Percentiles rank a stretch among this genome's conserved stretches.
These are phyloP conservation scores for Heliconius aoede DNA, from an alignment of 2,888 invertebrate species.

Conservation along the genomic window DNA sequence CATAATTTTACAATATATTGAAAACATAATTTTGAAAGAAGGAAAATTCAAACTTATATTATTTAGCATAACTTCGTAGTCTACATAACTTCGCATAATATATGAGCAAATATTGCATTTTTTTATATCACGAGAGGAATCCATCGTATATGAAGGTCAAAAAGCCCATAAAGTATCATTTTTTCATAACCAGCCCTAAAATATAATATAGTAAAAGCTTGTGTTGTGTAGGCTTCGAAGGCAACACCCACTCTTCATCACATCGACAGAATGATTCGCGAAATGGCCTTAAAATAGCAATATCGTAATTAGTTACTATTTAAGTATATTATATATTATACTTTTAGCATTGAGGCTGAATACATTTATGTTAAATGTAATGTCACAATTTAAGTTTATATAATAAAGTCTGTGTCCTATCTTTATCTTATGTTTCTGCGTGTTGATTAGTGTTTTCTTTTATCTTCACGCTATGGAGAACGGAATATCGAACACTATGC, in stretches of 20 bases:
- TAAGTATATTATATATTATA: neutral
- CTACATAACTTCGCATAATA: neutral
- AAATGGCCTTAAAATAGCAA: constrained; percentile 19
- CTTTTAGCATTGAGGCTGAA: neutral
- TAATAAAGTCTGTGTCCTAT: no score
- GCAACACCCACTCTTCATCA: constrained; percentile 22
- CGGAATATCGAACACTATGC: no score
- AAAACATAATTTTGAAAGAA: neutral
- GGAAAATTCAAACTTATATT: neutral
- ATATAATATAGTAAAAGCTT: constrained; percentile 13
- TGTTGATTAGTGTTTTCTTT: no score
- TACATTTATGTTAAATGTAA: neutral
- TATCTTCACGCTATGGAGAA: no score
- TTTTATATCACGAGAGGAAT: neutral
- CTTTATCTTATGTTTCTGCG: no score
- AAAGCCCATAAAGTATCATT: neutral
- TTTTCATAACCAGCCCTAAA: constrained; percentile 7
- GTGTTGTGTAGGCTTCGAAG: constrained; percentile 22
- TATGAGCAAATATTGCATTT: neutral
- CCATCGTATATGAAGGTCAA: neutral
- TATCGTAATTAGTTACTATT: constrained; percentile 23
- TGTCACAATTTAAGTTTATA: neutral
- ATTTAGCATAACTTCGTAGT: neutral
- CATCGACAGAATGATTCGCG: constrained; percentile 33
- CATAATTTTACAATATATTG: neutral